A percentile compares a stretch with the other conserved stretches of the same genome.
Conservation (phyloP, 53 echinoderm and acorn worm species). For the Apostichopus leukothele region DNA sequence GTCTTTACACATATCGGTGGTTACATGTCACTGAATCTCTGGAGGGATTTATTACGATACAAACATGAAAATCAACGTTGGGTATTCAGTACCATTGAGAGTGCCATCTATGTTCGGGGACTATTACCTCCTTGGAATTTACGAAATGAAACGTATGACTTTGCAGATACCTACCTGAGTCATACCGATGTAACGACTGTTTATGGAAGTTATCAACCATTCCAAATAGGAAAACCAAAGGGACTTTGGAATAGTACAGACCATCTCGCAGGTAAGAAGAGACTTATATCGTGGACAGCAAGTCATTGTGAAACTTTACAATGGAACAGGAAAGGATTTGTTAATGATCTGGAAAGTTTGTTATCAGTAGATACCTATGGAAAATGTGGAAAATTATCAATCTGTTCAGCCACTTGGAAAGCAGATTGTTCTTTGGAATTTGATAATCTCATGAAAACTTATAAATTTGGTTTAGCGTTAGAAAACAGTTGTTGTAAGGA, state of each 20-base stretch:
- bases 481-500: constrained; percentile 2
- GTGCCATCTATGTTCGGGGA: constrained; percentile 26
- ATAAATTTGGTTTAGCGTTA: neutral
- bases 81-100: constrained; percentile 34
- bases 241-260: neutral
- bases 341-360: neutral
- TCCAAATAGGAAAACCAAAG: constrained; percentile 18
- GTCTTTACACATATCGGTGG: constrained; percentile 19
- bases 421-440: constrained; percentile 12
- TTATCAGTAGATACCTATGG: constrained; percentile 29
- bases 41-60: neutral
- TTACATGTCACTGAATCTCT: neutral
- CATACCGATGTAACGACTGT: neutral
- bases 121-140: constrained; percentile 8
- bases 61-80: constrained; percentile 26
- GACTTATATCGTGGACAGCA: constrained; percentile 21
- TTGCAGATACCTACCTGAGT: constrained; percentile 2
- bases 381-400: constrained; percentile 23
- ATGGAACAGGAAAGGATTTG: constrained; percentile 24
- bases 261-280: neutral
- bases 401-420: neutral
- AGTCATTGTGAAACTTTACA: constrained; percentile 38
- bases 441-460: constrained; percentile 7
- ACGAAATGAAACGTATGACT: constrained; percentile 1
- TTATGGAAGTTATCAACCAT: constrained; percentile 24